phyloP scores from a whole-genome alignment of 2,888 invertebrate genomes.

The Pachymerium ferrugineum region DNA sequence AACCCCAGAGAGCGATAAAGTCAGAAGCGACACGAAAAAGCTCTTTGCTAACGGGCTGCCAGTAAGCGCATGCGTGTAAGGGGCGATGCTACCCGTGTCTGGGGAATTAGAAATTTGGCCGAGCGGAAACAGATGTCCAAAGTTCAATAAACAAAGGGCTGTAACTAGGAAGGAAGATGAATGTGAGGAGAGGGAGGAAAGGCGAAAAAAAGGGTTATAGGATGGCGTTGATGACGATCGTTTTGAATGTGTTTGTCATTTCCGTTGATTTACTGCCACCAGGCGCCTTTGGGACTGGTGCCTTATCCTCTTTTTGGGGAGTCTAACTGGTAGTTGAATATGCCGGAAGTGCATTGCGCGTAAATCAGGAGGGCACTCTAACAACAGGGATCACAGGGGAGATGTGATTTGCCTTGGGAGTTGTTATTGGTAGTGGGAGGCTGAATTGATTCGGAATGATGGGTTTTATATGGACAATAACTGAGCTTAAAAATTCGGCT shows the following conservation, averaged over 20 bases:
- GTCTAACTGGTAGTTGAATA: not conserved
- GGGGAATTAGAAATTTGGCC: not conserved
- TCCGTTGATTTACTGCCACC: not conserved
- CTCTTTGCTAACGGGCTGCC: not conserved
- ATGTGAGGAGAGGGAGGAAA: too few relatives aligned
- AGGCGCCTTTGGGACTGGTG: not conserved
- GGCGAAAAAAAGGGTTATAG: too few relatives aligned
- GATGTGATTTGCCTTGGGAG: not conserved
- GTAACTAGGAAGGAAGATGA: too few relatives aligned
- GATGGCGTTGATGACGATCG: not conserved
- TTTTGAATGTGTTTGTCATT: not conserved
- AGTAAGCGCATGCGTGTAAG: not conserved
- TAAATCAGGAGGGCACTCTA: not conserved
- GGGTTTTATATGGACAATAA: too few relatives aligned
- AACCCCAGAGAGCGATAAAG: constrained; percentile 3
- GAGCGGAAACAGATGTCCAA: not conserved
- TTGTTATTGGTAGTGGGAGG: not conserved
- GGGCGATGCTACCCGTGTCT: not conserved
- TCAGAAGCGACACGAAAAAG: not conserved
- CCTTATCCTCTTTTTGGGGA: too few relatives aligned
- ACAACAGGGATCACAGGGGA: too few relatives aligned
- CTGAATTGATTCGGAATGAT: not conserved
- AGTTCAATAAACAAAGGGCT: not conserved
- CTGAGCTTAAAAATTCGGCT: too few relatives aligned
- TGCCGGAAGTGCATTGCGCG: not conserved